Conservation (phyloP, 2,888 invertebrate genomes). For the Pollenia labialis region DNA sequence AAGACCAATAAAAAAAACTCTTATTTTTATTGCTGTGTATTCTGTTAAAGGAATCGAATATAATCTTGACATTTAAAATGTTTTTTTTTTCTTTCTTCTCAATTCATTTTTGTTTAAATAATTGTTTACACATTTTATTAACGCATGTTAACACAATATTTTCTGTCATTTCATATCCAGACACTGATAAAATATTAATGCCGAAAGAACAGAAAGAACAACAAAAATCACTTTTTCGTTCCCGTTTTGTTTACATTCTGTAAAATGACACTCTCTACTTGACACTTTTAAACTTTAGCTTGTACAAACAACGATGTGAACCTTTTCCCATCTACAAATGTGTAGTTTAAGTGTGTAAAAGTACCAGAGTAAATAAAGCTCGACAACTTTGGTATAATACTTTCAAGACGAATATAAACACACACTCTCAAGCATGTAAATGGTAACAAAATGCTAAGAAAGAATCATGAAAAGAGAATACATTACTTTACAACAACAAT, state of each 20-base stretch:
- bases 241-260: constrained; percentile 59
- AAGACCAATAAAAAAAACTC: background rate
- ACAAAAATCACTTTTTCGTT: constrained; percentile 49
- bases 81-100: background rate
- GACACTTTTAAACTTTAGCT: constrained; percentile 64
- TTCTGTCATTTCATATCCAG: too few species aligned
- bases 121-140: constrained; percentile 33
- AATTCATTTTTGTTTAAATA: constrained; percentile 1
- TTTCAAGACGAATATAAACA: constrained; percentile 4
- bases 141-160: too few species aligned
- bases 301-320: constrained; percentile 1
- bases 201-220: background rate
- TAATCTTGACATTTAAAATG: constrained; percentile 11
- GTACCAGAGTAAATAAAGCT: constrained; percentile 9
- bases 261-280: constrained; percentile 61
- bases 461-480: constrained; percentile 10
- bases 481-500: background rate
- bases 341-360: constrained; percentile 11
- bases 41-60: background rate
- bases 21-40: constrained; percentile 22
- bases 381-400: background rate
- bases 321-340: background rate
- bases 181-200: constrained; percentile 12
- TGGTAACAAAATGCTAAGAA: constrained; percentile 34
- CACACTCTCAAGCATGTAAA: background rate